Evolutionary conservation across 1,140 invertebrate species (phyloP).

Genomic region (Ceratina calcarata): DNA sequence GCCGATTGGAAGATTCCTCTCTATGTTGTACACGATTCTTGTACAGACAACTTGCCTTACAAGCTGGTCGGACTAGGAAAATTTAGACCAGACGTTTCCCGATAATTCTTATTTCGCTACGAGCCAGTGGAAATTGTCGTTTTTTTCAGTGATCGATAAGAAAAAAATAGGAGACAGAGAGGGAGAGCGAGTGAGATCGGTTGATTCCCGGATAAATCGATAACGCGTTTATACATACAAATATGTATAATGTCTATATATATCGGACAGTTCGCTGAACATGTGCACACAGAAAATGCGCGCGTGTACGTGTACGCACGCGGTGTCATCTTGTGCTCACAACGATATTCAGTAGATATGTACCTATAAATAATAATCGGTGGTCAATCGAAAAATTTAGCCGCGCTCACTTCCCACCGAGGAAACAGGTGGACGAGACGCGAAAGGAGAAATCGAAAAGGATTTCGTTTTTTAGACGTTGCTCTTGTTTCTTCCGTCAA

Average conservation of each 20-base stretch:
- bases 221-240: constrained; percentile 1
- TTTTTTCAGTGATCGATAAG: too few species aligned
- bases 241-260: not conserved
- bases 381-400: constrained; percentile 14
- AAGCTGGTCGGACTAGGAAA: too few species aligned
- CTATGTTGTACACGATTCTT: constrained; percentile 1
- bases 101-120: too few species aligned
- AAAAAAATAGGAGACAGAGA: not conserved
- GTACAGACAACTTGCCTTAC: not conserved
- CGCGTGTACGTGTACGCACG: constrained; percentile 9
- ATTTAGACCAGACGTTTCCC: too few species aligned
- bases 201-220: not conserved
- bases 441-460: too few species aligned
- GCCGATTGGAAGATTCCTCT: not conserved
- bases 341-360: constrained; percentile 2
- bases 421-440: too few species aligned
- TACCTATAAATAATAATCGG: constrained; percentile 17
- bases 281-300: constrained; percentile 3
- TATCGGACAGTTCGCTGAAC: not conserved
- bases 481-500: too few species aligned
- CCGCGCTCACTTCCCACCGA: too few species aligned
- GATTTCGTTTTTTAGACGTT: too few species aligned
- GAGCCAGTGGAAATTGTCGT: not conserved
- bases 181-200: not conserved
- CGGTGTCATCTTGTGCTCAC: constrained; percentile 16